Evolutionary conservation across 2,888 invertebrate genomes (phyloP).

Genomic region (Ceriagrion tenellum): DNA sequence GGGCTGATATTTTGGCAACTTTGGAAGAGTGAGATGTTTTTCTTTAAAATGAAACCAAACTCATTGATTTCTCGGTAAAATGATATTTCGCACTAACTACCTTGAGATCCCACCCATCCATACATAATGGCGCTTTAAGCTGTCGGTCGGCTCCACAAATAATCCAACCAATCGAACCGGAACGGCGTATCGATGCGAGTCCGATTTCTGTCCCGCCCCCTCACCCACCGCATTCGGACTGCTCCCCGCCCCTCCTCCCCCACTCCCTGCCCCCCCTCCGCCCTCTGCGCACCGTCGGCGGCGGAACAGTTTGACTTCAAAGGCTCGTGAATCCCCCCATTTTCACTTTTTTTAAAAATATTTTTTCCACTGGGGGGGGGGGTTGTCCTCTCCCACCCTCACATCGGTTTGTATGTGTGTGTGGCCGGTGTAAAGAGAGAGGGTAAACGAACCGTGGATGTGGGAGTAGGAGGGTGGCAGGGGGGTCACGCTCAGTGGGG

Average conservation of each 20-base stretch:
- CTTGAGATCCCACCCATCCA: too few species aligned
- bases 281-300: background rate
- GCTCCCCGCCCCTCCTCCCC: background rate
- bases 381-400: too few species aligned
- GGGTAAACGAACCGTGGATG: conserved; percentile 15
- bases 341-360: background rate
- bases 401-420: background rate
- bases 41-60: too few species aligned
- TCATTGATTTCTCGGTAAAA: too few species aligned
- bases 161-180: background rate
- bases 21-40: too few species aligned
- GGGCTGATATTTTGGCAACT: too few species aligned
- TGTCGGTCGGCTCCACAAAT: too few species aligned
- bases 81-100: too few species aligned
- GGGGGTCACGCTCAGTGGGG: background rate
- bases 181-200: background rate
- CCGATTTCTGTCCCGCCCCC: background rate
- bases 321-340: conserved; percentile 5
- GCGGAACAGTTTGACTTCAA: background rate
- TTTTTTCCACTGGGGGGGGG: background rate
- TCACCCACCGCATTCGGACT: background rate
- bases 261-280: background rate
- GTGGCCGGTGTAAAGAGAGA: background rate
- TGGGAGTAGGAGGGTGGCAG: background rate
- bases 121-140: too few species aligned